Conservation (phyloP, 2,113 vertebrate species). For the Pelmatolapia mariae region DNA sequence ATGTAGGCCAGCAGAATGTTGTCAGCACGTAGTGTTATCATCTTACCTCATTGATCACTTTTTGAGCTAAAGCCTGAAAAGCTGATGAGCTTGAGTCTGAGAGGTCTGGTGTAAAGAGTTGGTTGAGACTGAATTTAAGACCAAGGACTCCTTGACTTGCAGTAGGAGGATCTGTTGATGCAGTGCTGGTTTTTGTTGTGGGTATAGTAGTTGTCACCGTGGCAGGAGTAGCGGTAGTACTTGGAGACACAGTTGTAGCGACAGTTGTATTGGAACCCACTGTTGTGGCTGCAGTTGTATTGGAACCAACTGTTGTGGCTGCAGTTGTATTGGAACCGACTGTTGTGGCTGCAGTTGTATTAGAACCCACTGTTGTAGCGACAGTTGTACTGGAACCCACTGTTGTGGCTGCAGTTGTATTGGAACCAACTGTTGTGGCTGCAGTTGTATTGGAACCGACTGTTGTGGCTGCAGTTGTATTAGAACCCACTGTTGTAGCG, state of each 20-base stretch:
- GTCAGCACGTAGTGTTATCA: background rate
- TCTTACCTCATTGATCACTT: slow-evolving; percentile 1
- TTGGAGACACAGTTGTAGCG: background rate
- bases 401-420: too few relatives aligned
- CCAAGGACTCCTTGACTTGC: slow-evolving; percentile 5
- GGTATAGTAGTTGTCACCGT: background rate
- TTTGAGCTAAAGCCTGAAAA: background rate
- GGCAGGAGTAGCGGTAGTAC: too few relatives aligned
- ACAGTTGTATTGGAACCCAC: rapidly evolving
- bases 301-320: too few relatives aligned
- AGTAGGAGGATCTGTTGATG: slow-evolving; percentile 10
- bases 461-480: too few relatives aligned
- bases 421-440: too few relatives aligned
- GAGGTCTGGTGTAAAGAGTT: too few relatives aligned
- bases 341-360: rapidly evolving
- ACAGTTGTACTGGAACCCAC: rapidly evolving
- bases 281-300: rapidly evolving
- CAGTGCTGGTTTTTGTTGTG: background rate
- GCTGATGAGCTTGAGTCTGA: too few relatives aligned
- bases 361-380: background rate
- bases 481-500: rapidly evolving
- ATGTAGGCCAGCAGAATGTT: background rate
- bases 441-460: too few relatives aligned
- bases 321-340: too few relatives aligned
- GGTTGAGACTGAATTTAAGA: too few relatives aligned